Evolutionary conservation across 2,888 invertebrate genomes (phyloP).

Genomic region (Flabesymbios commensalis): DNA sequence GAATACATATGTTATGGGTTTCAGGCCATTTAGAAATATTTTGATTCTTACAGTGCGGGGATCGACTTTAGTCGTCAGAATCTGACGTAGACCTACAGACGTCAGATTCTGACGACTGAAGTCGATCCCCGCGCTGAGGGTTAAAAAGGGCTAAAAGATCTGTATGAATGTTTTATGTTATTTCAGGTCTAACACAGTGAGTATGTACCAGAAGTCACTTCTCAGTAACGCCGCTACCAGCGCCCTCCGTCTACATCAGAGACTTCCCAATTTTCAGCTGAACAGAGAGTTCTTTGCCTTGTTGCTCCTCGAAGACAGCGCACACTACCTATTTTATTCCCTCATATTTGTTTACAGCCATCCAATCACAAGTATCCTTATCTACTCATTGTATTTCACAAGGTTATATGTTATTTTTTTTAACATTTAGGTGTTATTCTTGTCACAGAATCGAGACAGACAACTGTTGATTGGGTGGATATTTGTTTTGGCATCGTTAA

Average conservation of each 20-base stretch:
- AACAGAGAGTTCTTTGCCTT: conserved; percentile 80
- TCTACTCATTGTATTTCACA: too few species aligned
- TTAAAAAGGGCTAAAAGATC: too few species aligned
- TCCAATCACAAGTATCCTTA: conserved; percentile 81
- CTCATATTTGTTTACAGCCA: conserved; percentile 89
- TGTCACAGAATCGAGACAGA: too few species aligned
- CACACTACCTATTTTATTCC: conserved; percentile 94
- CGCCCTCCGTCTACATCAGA: conserved; percentile 91
- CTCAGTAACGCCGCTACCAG: conserved; percentile 93
- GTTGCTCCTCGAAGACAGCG: conserved; percentile 79
- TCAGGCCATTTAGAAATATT: background rate
- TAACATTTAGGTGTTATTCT: too few species aligned
- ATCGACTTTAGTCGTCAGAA: background rate
- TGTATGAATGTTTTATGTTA: conserved; percentile 15
- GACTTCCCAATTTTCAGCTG: conserved; percentile 80
- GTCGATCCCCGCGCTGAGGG: too few species aligned
- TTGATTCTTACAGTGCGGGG: background rate
- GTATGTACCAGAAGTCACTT: conserved; percentile 74
- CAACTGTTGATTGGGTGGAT: too few species aligned
- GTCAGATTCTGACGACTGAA: too few species aligned
- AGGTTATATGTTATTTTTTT: too few species aligned
- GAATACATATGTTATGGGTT: background rate
- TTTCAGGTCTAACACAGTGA: conserved; percentile 72
- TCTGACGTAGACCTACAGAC: too few species aligned
- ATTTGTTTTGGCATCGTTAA: too few species aligned